Evolutionary conservation across 2,888 invertebrate genomes (phyloP), one percentile per base, ranked within the genome.

Genomic region (Sympetrum striolatum): DNA sequence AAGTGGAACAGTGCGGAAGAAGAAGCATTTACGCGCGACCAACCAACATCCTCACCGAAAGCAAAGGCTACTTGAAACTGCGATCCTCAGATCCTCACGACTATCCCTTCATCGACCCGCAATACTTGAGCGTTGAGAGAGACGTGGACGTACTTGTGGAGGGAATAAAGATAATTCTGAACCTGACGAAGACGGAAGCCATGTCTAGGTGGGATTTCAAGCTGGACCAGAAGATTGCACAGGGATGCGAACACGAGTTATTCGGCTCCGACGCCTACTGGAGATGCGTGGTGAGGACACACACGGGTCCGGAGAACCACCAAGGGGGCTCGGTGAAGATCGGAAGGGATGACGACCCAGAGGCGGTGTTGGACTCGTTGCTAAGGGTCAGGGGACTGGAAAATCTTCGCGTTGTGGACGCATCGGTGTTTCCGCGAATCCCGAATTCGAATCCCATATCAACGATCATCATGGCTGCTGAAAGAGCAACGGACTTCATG

Each of bases 81-180:
- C 94, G 94, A 81, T 94, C 94, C 31, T 93, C 93, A 2, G 93
- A 96, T 92, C 95, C 96, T 0, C 93, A 93, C 0, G 94, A 95
- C 5, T 93, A 94, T 35, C 94, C 95, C 0, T 93, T 93, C 44
- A 94, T 96, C 90, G 93, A 95, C 90, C 94, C 95, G 1, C 95
- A 95, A 92, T 96, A 96, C 91, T 93, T 95, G 39, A 91, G 93
- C 4, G 93, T 94, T n/a, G 94, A 95, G 92, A 94, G 95, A 90
- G 97, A 97, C 92, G 92, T 96, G 10, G 94, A 95, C 0, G 91
- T 91, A 1, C 60, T 94, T 37, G 86, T 94, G 2, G 93, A 93
- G 91, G 92, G 93, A 2, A 90, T 93, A 0, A 92, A 93, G 12
- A 92, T 93, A 91, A 92, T 92, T n/a, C 90, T 93, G 37, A 92